These are phyloP conservation scores for Pammene fasciana DNA, from an alignment of 2,888 invertebrate species.

Conservation along the genomic window DNA sequence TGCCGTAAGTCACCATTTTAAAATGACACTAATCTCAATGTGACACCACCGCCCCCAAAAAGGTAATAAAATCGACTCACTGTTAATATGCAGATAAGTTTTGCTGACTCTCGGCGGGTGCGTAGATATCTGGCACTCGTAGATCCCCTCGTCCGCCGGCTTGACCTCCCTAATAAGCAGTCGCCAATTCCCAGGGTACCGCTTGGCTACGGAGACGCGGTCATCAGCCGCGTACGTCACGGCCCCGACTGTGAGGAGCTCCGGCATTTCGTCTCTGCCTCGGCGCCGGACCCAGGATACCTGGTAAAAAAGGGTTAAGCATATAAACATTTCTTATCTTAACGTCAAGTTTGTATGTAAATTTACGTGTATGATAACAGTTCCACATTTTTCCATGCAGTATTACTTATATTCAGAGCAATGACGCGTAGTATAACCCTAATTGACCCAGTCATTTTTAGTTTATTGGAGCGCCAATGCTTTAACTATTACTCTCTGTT, in stretches of 20 bases:
- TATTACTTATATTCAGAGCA: too few species aligned
- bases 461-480: too few species aligned
- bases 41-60: too few species aligned
- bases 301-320: slow-evolving; percentile 53
- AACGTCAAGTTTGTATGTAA: too few species aligned
- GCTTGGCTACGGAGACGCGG: slow-evolving; percentile 85
- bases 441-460: too few species aligned
- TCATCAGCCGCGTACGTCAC: slow-evolving; percentile 88
- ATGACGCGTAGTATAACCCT: too few species aligned
- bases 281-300: slow-evolving; percentile 89
- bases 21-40: too few species aligned
- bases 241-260: slow-evolving; percentile 86
- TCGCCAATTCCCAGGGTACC: slow-evolving; percentile 86
- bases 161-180: slow-evolving; percentile 86
- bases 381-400: too few species aligned
- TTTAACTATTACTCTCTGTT: too few species aligned
- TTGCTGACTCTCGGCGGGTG: slow-evolving; percentile 88
- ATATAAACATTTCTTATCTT: background rate
- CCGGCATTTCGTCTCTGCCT: slow-evolving; percentile 84
- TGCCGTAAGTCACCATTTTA: too few species aligned
- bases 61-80: slow-evolving; percentile 65
- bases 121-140: slow-evolving; percentile 89
- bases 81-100: slow-evolving; percentile 86
- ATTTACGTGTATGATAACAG: too few species aligned
- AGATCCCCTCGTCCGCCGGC: slow-evolving; percentile 86